These are phyloP conservation scores for Epizoanthus ramosus DNA, from an alignment of 92 coral and sea anemone genomes.

Conservation along the genomic window DNA sequence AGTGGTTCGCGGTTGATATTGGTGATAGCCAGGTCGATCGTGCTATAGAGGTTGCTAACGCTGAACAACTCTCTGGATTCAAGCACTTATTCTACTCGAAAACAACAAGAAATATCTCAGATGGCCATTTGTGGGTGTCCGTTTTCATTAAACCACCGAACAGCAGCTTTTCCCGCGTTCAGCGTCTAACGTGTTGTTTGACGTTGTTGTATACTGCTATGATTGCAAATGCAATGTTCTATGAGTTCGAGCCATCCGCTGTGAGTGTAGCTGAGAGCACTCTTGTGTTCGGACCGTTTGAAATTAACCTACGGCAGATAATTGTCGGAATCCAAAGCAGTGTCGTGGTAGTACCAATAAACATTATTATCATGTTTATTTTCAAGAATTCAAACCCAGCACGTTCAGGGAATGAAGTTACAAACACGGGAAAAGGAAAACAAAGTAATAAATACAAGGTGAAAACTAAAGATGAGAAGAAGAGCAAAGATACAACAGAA, in stretches of 20 bases:
- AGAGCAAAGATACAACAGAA: neutral
- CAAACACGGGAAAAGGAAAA: neutral
- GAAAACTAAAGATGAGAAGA: neutral
- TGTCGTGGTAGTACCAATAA: constrained; percentile 47
- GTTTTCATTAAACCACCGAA: constrained; percentile 69
- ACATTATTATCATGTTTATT: constrained; percentile 50
- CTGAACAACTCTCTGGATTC: constrained; percentile 67
- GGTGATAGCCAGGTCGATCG: constrained; percentile 74
- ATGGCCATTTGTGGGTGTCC: constrained; percentile 82
- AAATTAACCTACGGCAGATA: constrained; percentile 47
- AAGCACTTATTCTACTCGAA: constrained; percentile 71
- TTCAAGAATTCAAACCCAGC: constrained; percentile 32
- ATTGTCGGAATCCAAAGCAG: constrained; percentile 59
- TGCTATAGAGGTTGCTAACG: constrained; percentile 55
- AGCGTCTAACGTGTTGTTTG: constrained; percentile 60
- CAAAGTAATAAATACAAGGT: neutral
- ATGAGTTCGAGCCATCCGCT: constrained; percentile 33
- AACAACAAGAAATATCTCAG: constrained; percentile 64
- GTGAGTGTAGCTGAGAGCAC: constrained; percentile 1
- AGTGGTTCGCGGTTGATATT: constrained; percentile 85
- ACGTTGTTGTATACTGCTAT: constrained; percentile 50
- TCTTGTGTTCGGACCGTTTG: constrained; percentile 48
- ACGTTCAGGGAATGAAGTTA: neutral
- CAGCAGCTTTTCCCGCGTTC: constrained; percentile 74
- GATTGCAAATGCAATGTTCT: constrained; percentile 67